Conservation (phyloP, 2,113 vertebrate genomes). For the Psittacula cyanocephala region DNA sequence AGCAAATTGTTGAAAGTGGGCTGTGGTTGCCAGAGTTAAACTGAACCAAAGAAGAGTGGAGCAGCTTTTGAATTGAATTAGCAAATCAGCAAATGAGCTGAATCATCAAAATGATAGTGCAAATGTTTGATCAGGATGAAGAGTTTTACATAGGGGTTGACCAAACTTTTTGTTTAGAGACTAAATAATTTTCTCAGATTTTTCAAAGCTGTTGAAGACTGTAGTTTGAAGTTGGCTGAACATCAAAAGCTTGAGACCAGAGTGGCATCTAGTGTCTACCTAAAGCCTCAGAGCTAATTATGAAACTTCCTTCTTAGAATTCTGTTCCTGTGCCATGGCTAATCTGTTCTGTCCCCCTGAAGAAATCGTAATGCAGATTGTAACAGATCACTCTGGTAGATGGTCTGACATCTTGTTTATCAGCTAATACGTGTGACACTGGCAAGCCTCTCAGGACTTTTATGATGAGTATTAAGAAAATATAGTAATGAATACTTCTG, state of each 20-base stretch:
- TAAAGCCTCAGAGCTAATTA: slow-evolving; percentile 50
- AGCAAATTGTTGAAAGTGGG: background rate
- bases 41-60: background rate
- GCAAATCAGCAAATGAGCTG: background rate
- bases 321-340: slow-evolving; percentile 33
- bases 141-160: background rate
- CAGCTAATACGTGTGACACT: background rate
- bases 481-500: background rate
- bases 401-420: background rate
- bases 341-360: slow-evolving; percentile 43
- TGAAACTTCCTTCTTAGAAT: slow-evolving; percentile 53
- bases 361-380: slow-evolving; percentile 28
- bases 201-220: background rate
- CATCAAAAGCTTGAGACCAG: slow-evolving; percentile 13
- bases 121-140: background rate
- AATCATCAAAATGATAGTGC: background rate
- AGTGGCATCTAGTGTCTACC: background rate
- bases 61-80: background rate
- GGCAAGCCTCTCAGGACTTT: background rate
- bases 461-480: slow-evolving; percentile 14
- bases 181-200: background rate
- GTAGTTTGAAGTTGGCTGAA: slow-evolving; percentile 13
- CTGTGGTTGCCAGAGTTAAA: background rate
- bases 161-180: background rate
- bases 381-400: background rate